Base-by-base conservation (phyloP, 92 coral and sea anemone species). In the Scolanthus callimorphus region DNA sequence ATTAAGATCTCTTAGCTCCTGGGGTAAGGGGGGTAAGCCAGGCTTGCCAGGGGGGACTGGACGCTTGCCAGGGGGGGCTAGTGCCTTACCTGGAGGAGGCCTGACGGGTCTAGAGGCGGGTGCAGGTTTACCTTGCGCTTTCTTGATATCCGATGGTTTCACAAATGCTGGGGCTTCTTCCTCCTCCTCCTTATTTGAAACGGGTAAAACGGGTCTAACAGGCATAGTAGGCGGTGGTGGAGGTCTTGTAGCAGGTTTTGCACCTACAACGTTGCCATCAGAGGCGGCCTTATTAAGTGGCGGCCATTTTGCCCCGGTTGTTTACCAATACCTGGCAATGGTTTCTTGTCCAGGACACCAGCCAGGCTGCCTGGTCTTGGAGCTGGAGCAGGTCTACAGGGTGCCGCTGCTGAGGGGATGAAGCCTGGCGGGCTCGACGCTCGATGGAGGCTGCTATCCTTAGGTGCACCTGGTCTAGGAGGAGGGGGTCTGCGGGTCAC, bases 371-470 rank as follows among this genome's bases (percentile, higher is more conserved):
- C 65, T 26, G 75, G 75, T 37, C 65, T 55, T 11, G 69, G 17
- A n/a, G 57, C 27, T 0, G 29, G 10, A 11, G 43, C 15, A 6
- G 75, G 75, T 17, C 21, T 68, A 23, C 24, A 4, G 4, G 52
- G 19, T 20, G 52, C 19, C 8, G 8, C 15, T 34, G 8, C 41
- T 34, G 6, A 6, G 41, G 6, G 41, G 15, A 15, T 34, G 12
- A 46, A 11, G 4, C 19, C 52, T 3, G 75, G 75, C 0, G 75
- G 75, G 27, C 75, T 68, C 0, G 75, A 68, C 6, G 65, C 65
- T 3, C 75, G 25, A 25, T 67, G 62, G 10, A 41, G 28, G 37
- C 43, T 56, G 12, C 17, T 19, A 20, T 46, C 52, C 52, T 46
- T 46, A 17, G 75, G 25, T 37, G 44, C 64, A 2, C n/a, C 26